phyloP scores from a whole-genome alignment of 2,888 invertebrate species.

The Heliconius charithonia region DNA sequence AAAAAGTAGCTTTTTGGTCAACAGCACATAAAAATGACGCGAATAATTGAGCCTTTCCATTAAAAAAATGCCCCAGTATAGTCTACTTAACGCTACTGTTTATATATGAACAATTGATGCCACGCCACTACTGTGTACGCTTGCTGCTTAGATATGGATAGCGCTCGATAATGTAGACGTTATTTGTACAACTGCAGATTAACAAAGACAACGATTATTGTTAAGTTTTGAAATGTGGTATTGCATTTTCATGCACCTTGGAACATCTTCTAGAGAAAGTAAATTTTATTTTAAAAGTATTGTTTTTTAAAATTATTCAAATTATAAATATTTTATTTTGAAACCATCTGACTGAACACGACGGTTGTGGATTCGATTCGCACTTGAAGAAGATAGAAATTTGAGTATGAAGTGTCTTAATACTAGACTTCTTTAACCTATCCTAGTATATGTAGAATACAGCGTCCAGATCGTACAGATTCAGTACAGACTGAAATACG shows the following conservation, averaged over 20 bases:
- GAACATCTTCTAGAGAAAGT: background rate
- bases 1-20: background rate
- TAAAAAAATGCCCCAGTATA: background rate
- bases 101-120: slow-evolving; percentile 17
- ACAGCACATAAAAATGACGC: background rate
- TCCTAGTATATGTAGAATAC: too few relatives aligned
- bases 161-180: slow-evolving; percentile 11
- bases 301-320: background rate
- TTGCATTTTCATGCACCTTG: background rate
- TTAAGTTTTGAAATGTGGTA: background rate
- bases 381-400: too few relatives aligned
- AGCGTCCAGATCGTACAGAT: background rate
- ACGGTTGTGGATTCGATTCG: too few relatives aligned
- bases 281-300: background rate
- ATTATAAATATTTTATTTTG: background rate
- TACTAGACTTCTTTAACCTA: too few relatives aligned
- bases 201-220: slow-evolving; percentile 1
- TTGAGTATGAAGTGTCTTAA: too few relatives aligned
- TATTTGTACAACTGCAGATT: slow-evolving; percentile 21
- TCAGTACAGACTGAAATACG: background rate
- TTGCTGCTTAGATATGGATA: slow-evolving; percentile 11
- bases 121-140: slow-evolving; percentile 2
- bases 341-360: too few relatives aligned
- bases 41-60: slow-evolving; percentile 2
- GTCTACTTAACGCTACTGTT: slow-evolving; percentile 20